phyloP scores from a whole-genome alignment of 2,113 vertebrate genomes.

The Atrichornis clamosus region DNA sequence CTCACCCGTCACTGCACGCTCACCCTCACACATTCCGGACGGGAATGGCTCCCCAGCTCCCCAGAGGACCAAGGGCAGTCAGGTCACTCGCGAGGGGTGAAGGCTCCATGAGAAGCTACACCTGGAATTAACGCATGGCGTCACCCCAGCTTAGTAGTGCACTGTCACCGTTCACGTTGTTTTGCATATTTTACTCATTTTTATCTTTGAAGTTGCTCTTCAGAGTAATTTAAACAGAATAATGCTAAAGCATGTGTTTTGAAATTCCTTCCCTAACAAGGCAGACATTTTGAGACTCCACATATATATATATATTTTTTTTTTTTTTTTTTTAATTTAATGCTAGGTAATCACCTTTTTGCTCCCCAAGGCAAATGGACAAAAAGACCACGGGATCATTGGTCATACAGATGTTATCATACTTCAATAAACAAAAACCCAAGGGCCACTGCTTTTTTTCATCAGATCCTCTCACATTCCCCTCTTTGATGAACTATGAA shows the following conservation, averaged over 20 bases:
- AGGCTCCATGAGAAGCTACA: background rate
- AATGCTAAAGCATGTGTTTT: background rate
- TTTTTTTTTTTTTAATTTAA: too few species aligned
- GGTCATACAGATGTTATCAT: background rate
- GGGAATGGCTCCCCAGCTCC: background rate
- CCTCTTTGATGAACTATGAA: conserved; percentile 32
- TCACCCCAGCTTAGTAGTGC: background rate
- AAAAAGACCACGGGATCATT: background rate
- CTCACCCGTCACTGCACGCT: background rate
- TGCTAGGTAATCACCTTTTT: background rate
- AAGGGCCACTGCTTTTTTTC: background rate
- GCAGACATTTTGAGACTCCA: background rate
- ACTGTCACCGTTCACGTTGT: background rate
- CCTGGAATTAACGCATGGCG: background rate
- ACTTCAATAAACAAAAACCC: conserved; percentile 4
- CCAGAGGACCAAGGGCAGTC: background rate
- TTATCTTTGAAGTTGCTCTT: background rate
- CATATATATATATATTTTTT: background rate
- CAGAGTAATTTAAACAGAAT: background rate
- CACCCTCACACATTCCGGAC: rapidly evolving
- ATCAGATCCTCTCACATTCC: background rate
- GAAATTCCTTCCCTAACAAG: background rate
- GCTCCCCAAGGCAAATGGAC: background rate
- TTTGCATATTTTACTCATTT: background rate
- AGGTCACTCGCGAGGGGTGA: background rate